These are phyloP conservation scores for Ostrea edulis DNA, from an alignment of 1,140 invertebrate species.

Conservation along the genomic window DNA sequence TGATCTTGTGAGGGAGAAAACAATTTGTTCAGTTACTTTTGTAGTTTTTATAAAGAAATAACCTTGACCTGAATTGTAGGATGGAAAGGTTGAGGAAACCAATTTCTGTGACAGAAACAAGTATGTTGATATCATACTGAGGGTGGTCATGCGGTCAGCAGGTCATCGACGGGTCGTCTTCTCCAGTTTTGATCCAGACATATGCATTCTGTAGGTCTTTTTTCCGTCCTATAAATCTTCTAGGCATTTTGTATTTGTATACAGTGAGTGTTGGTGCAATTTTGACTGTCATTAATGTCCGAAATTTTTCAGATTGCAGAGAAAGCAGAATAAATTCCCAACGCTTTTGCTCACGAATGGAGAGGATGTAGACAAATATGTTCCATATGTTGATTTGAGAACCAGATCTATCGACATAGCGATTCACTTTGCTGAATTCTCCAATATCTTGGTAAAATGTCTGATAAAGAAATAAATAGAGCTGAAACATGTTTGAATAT, in stretches of 20 bases:
- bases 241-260: too few species aligned
- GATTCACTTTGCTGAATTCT: slow-evolving; percentile 86
- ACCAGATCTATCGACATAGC: slow-evolving; percentile 90
- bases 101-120: slow-evolving; percentile 94
- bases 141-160: slow-evolving; percentile 87
- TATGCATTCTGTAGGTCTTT: slow-evolving; percentile 89
- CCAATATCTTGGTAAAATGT: slow-evolving; percentile 70
- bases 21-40: too few species aligned
- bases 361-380: slow-evolving; percentile 85
- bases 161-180: slow-evolving; percentile 91
- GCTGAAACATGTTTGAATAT: background rate
- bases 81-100: slow-evolving; percentile 84
- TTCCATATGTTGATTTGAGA: slow-evolving; percentile 90
- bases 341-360: slow-evolving; percentile 96
- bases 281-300: too few species aligned
- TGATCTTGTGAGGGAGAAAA: too few species aligned
- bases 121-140: slow-evolving; percentile 93
- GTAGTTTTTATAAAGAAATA: too few species aligned
- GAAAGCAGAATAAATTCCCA: slow-evolving; percentile 97
- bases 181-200: slow-evolving; percentile 96
- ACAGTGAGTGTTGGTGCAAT: too few species aligned
- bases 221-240: background rate
- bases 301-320: slow-evolving; percentile 82
- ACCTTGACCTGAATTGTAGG: slow-evolving; percentile 54
- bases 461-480: background rate